Conservation (phyloP, 2,797 vertebrate species). For the Pangasius krempfi region DNA sequence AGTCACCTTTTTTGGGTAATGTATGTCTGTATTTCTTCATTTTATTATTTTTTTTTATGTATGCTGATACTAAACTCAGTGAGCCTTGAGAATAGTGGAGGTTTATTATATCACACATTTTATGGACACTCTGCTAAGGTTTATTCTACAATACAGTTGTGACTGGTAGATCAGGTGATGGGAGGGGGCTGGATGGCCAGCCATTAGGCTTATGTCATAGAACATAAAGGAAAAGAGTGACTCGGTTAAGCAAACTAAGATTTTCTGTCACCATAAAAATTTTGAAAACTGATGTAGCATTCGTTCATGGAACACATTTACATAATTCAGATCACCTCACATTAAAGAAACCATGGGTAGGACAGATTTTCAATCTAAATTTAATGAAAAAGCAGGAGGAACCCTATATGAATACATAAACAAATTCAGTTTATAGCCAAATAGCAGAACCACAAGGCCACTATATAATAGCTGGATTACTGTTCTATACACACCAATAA, state of each 20-base stretch:
- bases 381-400: neutral
- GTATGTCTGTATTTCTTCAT: neutral
- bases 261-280: neutral
- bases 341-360: neutral
- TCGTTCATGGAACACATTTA: neutral
- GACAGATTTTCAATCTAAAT: neutral
- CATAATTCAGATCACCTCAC: neutral
- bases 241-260: no score
- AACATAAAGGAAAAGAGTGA: neutral
- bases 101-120: neutral
- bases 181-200: neutral
- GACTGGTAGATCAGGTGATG: neutral
- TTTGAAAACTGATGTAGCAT: neutral
- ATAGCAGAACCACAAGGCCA: neutral
- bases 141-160: neutral
- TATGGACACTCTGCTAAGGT: neutral
- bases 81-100: neutral
- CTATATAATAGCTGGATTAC: neutral
- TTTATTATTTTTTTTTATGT: neutral
- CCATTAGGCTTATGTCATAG: neutral
- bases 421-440: neutral
- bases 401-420: neutral
- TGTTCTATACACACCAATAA: neutral
- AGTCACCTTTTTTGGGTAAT: neutral
- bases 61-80: slow-evolving; percentile 1